phyloP scores from a whole-genome alignment of 2,797 vertebrate species.

The Prunella strophiata region DNA sequence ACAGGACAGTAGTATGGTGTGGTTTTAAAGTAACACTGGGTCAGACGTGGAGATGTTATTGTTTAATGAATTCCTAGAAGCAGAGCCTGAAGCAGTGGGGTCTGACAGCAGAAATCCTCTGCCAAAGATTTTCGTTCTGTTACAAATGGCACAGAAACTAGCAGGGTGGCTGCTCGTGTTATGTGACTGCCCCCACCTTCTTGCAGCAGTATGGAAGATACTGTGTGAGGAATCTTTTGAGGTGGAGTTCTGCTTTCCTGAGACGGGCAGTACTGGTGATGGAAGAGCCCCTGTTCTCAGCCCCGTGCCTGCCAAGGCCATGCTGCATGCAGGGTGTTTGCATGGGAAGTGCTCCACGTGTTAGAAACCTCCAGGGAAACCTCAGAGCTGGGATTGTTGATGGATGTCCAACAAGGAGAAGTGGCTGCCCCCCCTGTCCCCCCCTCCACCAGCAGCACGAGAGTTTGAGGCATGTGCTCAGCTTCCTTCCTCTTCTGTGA shows the following conservation, averaged over 20 bases:
- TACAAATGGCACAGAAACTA: background rate
- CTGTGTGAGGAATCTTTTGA: background rate
- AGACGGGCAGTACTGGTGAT: background rate
- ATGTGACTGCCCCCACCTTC: background rate
- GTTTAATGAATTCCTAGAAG: background rate
- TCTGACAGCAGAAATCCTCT: background rate
- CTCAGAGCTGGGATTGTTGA: background rate
- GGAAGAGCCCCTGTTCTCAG: background rate
- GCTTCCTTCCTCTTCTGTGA: slow-evolving; percentile 28
- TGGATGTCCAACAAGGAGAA: background rate
- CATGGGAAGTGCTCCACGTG: background rate
- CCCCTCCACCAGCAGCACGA: fast-evolving
- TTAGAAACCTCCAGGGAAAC: slow-evolving; percentile 5
- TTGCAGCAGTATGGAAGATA: background rate
- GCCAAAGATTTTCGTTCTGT: background rate
- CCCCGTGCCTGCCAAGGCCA: fast-evolving
- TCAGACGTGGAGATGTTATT: background rate
- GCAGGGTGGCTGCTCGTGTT: background rate
- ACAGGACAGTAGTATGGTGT: background rate
- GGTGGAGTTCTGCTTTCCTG: background rate
- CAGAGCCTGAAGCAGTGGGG: background rate
- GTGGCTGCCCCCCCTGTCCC: too few relatives aligned
- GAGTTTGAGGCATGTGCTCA: slow-evolving; percentile 1
- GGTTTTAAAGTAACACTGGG: background rate
- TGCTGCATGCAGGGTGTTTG: background rate